These are phyloP conservation scores for Rissa tridactyla DNA, from an alignment of 2,113 vertebrate species.

Conservation along the genomic window DNA sequence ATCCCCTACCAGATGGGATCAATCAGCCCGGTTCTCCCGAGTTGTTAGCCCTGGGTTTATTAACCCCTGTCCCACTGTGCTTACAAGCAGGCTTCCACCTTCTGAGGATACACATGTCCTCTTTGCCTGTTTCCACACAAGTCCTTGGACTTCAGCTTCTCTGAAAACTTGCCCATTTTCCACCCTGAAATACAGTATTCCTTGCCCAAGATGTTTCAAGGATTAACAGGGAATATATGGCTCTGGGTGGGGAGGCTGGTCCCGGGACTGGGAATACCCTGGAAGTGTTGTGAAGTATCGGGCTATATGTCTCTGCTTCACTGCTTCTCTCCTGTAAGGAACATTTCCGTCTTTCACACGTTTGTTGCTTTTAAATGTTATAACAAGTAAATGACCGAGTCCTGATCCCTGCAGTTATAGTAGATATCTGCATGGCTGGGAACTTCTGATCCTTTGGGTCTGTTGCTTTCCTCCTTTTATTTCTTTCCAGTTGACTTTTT, in stretches of 20 bases:
- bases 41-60: background rate
- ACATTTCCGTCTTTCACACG: fast-evolving
- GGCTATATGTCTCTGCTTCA: background rate
- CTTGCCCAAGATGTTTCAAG: background rate
- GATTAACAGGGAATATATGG: background rate
- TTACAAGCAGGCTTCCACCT: background rate
- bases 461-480: background rate
- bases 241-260: background rate
- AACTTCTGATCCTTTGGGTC: background rate
- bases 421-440: background rate
- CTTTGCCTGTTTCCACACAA: fast-evolving
- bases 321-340: background rate
- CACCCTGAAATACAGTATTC: fast-evolving
- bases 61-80: background rate
- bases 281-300: background rate
- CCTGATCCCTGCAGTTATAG: background rate
- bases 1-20: background rate
- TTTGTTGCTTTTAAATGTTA: background rate
- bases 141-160: background rate
- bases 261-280: background rate
- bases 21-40: fast-evolving
- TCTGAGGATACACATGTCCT: background rate
- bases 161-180: background rate
- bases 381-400: fast-evolving
- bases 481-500: background rate